Evolutionary conservation across 2,888 invertebrate genomes (phyloP), one percentile per base, ranked within the genome.

Genomic region (Catocala sponsa): DNA sequence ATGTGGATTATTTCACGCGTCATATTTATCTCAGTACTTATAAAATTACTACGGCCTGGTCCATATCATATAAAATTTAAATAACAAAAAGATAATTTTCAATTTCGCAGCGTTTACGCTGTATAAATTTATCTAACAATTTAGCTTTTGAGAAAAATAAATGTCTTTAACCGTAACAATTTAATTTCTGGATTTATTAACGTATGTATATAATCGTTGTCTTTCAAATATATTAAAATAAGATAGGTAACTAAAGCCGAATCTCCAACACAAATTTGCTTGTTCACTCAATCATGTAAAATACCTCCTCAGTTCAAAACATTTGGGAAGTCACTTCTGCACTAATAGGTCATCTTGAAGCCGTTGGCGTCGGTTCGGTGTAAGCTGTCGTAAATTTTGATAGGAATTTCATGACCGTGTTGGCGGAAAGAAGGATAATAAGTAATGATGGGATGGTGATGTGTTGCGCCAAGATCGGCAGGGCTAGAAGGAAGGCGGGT

Each of bases 301-400:
- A 66, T 70, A 74, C 73, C 78, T 75, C 70, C 72, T 55, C 53
- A 60, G 72, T 76, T 73, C 54, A 71, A 63, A 77, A 80, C 69
- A 59, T 61, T 67, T 72, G 15, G 70, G 69, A 74, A 76, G 73
- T 76, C 68, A 67, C 55, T 59, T 74, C 58, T 48, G 55, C 66
- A 74, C 61, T 80, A 82, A 73, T 84, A 86, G 92, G 92, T 92
- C 92, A 92, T 89, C 92, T 92, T 75, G 82, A 77, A 79, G 71
- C 72, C 43, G 51, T 63, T 42, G 70, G 63, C 43, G 63, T 65
- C 44, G 72, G 65, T 61, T 60, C 54, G 55, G 49, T 60, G 51
- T 65, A 55, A 50, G 65, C 49, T 53, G 67, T 67, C 51, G 60
- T 76, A 41, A 59, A 67, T 55, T 62, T 68, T 62, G 69, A 53